These are phyloP conservation scores for Strongylocentrotus purpuratus DNA, from an alignment of 35 echinoderm and acorn worm genomes.

Conservation along the genomic window DNA sequence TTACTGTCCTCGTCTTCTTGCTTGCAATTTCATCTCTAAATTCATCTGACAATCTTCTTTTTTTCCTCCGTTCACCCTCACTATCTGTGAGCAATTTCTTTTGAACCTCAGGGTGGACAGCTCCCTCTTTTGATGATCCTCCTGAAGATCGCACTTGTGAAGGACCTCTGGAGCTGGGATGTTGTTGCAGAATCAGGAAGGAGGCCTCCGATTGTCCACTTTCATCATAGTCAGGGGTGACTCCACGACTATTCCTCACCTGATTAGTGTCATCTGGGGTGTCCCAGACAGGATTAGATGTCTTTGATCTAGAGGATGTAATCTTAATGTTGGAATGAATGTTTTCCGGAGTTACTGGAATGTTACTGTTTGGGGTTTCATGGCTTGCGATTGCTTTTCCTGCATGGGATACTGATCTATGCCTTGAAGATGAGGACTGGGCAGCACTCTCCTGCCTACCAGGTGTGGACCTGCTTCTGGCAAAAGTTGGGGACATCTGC, in stretches of 20 bases:
- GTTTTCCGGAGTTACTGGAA: not conserved
- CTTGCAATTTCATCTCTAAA: not conserved
- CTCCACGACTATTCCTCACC: not conserved
- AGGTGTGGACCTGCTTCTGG: conserved; percentile 15
- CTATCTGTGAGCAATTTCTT: not conserved
- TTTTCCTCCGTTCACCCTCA: not conserved
- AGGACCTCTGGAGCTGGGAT: not conserved
- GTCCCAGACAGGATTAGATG: not conserved
- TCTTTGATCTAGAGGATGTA: not conserved
- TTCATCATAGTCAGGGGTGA: conserved; percentile 17
- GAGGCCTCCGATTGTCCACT: conserved; percentile 42
- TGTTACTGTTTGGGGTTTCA: not conserved
- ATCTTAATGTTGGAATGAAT: not conserved
- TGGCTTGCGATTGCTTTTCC: not conserved
- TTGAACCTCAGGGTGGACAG: not conserved
- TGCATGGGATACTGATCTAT: not conserved
- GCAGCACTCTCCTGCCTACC: not conserved
- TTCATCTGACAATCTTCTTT: not conserved
- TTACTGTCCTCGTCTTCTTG: not conserved
- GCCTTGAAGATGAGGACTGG: not conserved
- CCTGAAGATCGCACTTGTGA: not conserved
- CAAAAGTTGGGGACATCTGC: conserved; percentile 42
- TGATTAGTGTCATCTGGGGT: not conserved
- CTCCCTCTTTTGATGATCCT: not conserved
- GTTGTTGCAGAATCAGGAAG: conserved; percentile 37